These are phyloP conservation scores for Leptarthrus brevirostris DNA, from an alignment of 2,888 invertebrate species.

Conservation along the genomic window DNA sequence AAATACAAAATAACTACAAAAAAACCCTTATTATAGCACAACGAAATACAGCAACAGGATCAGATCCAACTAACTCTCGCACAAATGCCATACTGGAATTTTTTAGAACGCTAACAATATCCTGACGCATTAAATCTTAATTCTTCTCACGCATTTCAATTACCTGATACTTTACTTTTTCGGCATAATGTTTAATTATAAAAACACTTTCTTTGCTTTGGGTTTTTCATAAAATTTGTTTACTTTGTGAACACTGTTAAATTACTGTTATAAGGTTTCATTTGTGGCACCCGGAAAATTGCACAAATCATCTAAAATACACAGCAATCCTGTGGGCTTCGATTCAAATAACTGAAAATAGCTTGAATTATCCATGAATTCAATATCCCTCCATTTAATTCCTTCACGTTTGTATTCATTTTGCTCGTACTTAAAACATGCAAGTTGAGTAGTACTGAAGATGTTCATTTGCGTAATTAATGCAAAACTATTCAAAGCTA, in stretches of 20 bases:
- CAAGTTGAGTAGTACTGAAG: no score
- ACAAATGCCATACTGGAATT: conserved; percentile 94
- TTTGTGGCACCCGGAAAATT: conserved; percentile 97
- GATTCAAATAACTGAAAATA: conserved; percentile 93
- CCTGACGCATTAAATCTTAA: conserved; percentile 92
- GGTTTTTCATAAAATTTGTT: conserved; percentile 94
- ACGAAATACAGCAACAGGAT: conserved; percentile 91
- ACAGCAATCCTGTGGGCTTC: conserved; percentile 88
- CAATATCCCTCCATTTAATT: conserved; percentile 95
- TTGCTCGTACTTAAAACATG: conserved; percentile 96
- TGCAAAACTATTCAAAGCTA: no score
- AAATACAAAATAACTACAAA: conserved; percentile 91
- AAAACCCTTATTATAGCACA: conserved; percentile 95
- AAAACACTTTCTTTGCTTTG: conserved; percentile 92
- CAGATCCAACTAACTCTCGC: conserved; percentile 90
- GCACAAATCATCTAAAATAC: conserved; percentile 95
- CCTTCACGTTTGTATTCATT: conserved; percentile 95
- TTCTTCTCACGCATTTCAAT: conserved; percentile 96
- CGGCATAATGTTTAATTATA: conserved; percentile 95
- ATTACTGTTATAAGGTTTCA: conserved; percentile 92
- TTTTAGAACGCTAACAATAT: conserved; percentile 92
- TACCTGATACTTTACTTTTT: conserved; percentile 93
- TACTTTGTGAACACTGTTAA: conserved; percentile 91
- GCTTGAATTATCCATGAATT: conserved; percentile 95
- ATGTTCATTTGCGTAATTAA: no score